These are phyloP conservation scores for Nasonia oneida DNA, from an alignment of 2,888 invertebrate genomes.

Conservation along the genomic window DNA sequence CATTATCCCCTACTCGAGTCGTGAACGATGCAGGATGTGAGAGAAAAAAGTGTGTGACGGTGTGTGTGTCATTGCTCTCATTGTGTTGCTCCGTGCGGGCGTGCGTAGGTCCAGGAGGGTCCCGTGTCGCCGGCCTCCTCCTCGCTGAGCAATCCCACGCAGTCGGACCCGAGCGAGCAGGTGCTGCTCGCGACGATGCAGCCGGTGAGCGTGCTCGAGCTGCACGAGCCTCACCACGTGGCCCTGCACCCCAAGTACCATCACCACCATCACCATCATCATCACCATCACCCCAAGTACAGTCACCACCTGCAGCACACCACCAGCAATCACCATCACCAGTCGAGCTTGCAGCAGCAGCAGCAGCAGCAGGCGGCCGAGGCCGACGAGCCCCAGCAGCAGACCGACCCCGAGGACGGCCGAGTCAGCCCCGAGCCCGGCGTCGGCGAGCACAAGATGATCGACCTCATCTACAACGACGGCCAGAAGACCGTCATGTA, in stretches of 20 bases:
- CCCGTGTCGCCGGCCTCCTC: constrained; percentile 77
- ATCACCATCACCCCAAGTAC: constrained; percentile 79
- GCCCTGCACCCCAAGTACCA: constrained; percentile 83
- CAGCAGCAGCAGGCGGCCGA: constrained; percentile 77
- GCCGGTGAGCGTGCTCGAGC: constrained; percentile 90
- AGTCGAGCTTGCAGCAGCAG: constrained; percentile 73
- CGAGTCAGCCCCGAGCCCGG: constrained; percentile 78
- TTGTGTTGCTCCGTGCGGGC: neutral
- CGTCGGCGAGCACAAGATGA: constrained; percentile 84
- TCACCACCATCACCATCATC: constrained; percentile 81
- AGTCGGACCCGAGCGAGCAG: constrained; percentile 69
- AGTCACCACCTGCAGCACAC: constrained; percentile 77
- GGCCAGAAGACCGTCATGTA: constrained; percentile 92
- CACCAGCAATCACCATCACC: constrained; percentile 44
- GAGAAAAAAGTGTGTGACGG: neutral
- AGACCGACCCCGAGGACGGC: constrained; percentile 75
- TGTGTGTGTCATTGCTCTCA: too few species aligned
- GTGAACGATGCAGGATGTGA: neutral
- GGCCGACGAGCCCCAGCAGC: constrained; percentile 60
- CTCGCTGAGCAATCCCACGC: constrained; percentile 73
- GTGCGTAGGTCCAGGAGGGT: constrained; percentile 73
- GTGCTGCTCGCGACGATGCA: constrained; percentile 91
- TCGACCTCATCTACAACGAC: constrained; percentile 91
- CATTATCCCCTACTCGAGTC: too few species aligned
- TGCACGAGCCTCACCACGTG: constrained; percentile 83